Evolutionary conservation across 2,888 invertebrate species (phyloP).

Genomic region (Himalopsyche japonica): DNA sequence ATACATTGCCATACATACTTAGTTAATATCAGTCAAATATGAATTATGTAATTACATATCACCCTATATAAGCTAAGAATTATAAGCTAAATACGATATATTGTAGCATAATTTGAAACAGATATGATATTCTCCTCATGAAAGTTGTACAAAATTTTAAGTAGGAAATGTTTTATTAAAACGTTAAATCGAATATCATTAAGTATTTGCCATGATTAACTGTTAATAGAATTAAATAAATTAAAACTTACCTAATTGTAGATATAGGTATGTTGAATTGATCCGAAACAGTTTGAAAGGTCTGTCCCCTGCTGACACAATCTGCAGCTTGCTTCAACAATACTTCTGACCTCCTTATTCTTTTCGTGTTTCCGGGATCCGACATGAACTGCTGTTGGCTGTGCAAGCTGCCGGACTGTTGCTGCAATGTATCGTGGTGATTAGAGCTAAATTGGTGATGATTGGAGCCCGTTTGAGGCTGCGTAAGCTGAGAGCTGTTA

Average conservation of each 20-base stretch:
- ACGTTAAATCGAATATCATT: no score
- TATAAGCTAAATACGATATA: no score
- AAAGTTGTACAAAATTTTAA: no score
- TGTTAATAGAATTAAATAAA: constrained; percentile 46
- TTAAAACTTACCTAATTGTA: constrained; percentile 65
- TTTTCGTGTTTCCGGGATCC: constrained; percentile 48
- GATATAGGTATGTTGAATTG: constrained; percentile 88
- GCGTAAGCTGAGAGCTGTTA: constrained; percentile 52
- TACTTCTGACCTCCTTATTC: constrained; percentile 75
- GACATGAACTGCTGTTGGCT: background rate
- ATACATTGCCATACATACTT: no score
- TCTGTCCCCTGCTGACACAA: constrained; percentile 83
- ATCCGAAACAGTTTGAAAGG: constrained; percentile 85
- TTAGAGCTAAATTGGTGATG: constrained; percentile 45
- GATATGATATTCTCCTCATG: no score
- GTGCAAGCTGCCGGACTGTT: constrained; percentile 21
- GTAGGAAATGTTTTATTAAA: no score
- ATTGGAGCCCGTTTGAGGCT: constrained; percentile 43
- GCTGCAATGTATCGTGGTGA: constrained; percentile 46
- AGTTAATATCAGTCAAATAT: no score
- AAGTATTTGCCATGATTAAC: no score
- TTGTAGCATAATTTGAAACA: background rate
- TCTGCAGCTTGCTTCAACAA: constrained; percentile 80
- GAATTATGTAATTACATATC: no score
- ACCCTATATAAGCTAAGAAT: no score